phyloP scores from a whole-genome alignment of 2,888 invertebrate species.

The Tinea semifulvella region DNA sequence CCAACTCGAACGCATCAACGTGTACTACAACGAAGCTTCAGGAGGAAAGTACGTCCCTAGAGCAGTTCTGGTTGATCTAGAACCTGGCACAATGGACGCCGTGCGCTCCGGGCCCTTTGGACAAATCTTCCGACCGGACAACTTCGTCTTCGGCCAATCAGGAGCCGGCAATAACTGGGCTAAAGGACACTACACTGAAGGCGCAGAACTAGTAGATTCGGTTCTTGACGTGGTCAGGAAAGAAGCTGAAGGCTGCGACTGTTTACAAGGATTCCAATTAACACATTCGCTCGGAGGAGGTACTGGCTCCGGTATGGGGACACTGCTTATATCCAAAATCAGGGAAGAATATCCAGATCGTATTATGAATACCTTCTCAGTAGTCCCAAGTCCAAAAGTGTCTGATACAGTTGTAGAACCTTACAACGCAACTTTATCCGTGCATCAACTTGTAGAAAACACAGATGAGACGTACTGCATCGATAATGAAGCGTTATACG shows the following conservation, averaged over 20 bases:
- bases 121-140: slow-evolving; percentile 86
- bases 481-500: slow-evolving; percentile 75
- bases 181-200: slow-evolving; percentile 89
- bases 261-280: slow-evolving; percentile 86
- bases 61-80: slow-evolving; percentile 48
- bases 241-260: slow-evolving; percentile 91
- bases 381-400: slow-evolving; percentile 85
- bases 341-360: slow-evolving; percentile 91
- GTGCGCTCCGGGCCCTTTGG: slow-evolving; percentile 88
- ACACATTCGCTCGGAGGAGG: slow-evolving; percentile 74
- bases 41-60: slow-evolving; percentile 58
- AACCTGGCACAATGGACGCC: slow-evolving; percentile 77
- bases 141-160: slow-evolving; percentile 80
- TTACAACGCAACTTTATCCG: slow-evolving; percentile 86
- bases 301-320: slow-evolving; percentile 58
- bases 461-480: slow-evolving; percentile 72
- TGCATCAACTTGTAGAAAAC: slow-evolving; percentile 86
- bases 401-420: slow-evolving; percentile 72
- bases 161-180: slow-evolving; percentile 63
- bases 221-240: slow-evolving; percentile 82
- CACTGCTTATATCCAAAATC: slow-evolving; percentile 84
- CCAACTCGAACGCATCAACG: slow-evolving; percentile 79
- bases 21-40: slow-evolving; percentile 78
- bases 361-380: slow-evolving; percentile 83
- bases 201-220: slow-evolving; percentile 86